Evolutionary conservation across 2,113 vertebrate genomes (phyloP).

Genomic region (Noturus placidus): DNA sequence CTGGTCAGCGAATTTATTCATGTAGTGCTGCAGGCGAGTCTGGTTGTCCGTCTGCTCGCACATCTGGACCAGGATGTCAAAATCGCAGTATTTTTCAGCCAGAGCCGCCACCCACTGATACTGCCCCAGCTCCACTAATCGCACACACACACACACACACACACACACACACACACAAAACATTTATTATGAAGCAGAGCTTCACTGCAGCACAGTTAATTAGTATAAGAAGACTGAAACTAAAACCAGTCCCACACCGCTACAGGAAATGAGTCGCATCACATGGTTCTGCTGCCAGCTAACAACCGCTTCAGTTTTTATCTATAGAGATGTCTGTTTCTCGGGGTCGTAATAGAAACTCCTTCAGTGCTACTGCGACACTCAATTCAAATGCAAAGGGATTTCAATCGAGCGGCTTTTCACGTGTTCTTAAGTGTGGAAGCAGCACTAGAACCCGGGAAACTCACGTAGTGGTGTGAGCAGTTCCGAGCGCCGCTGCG

Average conservation of each 20-base stretch:
- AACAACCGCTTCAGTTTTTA: no score
- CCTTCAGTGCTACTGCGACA: background rate
- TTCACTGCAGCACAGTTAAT: background rate
- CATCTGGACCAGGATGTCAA: conserved; percentile 94
- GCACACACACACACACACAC: conserved; percentile 28
- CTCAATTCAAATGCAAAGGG: background rate
- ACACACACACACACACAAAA: conserved; percentile 6
- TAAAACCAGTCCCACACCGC: no score
- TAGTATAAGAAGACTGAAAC: no score
- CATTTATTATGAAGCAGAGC: background rate
- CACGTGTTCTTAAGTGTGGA: background rate
- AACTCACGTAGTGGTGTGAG: conserved; percentile 85
- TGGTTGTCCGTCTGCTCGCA: conserved; percentile 96
- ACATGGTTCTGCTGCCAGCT: no score
- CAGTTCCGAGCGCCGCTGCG: conserved; percentile 84
- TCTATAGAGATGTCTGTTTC: no score
- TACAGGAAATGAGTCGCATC: no score
- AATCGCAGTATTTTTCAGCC: conserved; percentile 97
- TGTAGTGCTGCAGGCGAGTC: conserved; percentile 88
- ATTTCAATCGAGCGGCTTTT: background rate
- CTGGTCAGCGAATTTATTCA: conserved; percentile 93
- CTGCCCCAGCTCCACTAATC: conserved; percentile 87
- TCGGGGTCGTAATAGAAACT: no score
- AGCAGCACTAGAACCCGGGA: background rate
- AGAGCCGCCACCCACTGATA: conserved; percentile 87